A percentile compares a stretch with the other conserved stretches of the same genome.
phyloP scores from a whole-genome alignment of 2,797 vertebrate species.

The Margarornis squamiger region DNA sequence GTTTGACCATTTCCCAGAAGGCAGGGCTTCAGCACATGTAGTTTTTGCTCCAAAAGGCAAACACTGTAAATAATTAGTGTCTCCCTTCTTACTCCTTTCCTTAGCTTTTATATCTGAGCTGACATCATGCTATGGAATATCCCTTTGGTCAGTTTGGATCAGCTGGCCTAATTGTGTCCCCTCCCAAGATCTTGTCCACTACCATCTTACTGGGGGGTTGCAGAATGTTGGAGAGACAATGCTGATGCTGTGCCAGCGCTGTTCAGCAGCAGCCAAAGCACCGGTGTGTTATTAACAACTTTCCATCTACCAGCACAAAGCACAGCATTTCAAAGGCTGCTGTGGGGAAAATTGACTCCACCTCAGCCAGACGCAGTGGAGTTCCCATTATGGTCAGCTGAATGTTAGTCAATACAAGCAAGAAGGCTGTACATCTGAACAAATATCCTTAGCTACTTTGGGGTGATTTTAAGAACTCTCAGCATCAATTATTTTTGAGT shows the following conservation, averaged over 20 bases:
- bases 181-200: background rate
- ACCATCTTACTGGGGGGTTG: background rate
- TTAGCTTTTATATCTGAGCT: background rate
- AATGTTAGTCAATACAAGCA: background rate
- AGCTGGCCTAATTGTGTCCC: background rate
- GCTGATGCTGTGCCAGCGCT: fast-evolving
- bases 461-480: background rate
- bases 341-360: background rate
- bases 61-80: background rate
- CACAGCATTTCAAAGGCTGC: background rate
- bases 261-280: background rate
- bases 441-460: background rate
- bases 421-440: background rate
- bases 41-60: background rate
- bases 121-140: fast-evolving
- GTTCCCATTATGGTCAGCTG: background rate
- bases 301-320: background rate
- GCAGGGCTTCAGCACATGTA: background rate
- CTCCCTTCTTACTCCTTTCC: fast-evolving
- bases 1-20: background rate
- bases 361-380: background rate
- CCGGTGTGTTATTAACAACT: background rate
- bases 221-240: background rate
- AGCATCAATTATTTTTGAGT: background rate
- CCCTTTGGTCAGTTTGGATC: background rate